Base-by-base conservation (phyloP, 2,797 vertebrate genomes). In the Fistularia tabacaria region DNA sequence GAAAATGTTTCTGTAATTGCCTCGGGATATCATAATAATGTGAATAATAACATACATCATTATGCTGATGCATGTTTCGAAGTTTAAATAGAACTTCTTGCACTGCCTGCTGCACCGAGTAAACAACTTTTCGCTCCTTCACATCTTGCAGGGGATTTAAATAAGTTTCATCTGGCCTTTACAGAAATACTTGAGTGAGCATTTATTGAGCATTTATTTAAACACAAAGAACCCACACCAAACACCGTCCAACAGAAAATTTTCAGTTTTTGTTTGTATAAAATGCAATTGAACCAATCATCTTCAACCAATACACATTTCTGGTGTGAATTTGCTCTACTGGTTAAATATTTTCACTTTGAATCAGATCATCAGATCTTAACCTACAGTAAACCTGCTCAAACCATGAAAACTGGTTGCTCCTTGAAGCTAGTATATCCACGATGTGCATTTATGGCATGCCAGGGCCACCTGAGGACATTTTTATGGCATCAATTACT, bases 391-490 rank as follows among this genome's bases (percentile, higher is more conserved):
- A 10, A 48, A 57, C 42, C 51, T 50, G 52, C 46, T 57, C 14
- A 53, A 9, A 10, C 47, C 41, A 46, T 48, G 25, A 70, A 69
- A 57, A 25, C 25, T 47, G 7, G 45, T 59, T 59, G 46, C 5
- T 25, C 59, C 58, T 54, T 69, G 37, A 37, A 7, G 55, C 69
- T 67, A 49, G 49, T 40, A 49, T 7, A 50, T 39, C 38, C 54
- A 49, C 62, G 49, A 55, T 57, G 42, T 14, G 57, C 57, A 69
- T 76, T 73, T 68, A 66, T 53, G 14, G 52, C 68, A 9, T 45
- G 38, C 59, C 62, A 38, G 48, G 59, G 54, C 50, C 69, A 81
- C 72, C 71, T 62, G 69, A 66, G 79, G 67, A 78, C 70, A 64
- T 25, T 58, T 80, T 76, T 67, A 55, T 46, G 45, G 53, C 36